Base-by-base conservation (phyloP, 2,797 vertebrate species). In the Phoebastria nigripes region DNA sequence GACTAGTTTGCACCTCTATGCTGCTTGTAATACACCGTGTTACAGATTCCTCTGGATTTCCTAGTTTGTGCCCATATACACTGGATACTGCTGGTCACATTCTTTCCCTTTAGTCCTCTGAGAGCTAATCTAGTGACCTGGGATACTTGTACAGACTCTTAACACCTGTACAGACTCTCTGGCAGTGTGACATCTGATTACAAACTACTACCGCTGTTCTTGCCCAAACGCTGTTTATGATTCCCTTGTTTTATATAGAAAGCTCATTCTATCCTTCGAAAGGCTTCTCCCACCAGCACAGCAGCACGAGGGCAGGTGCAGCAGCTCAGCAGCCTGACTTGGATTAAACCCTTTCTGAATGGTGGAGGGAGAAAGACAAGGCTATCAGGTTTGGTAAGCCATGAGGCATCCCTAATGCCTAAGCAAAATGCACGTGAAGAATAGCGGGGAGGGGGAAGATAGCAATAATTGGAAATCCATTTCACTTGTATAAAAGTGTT, bases 41-140 rank as follows among this genome's bases (percentile, higher is more conserved):
- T 96, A 93, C 70, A 59, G 94, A 97, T 97, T 97, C 97, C 94
- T 97, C 95, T 97, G 88, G 35, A 92, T 97, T 97, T 97, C 96
- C 92, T 88, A 58, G 89, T 89, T 94, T 90, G 76, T 87, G 87
- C 63, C 91, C 84, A 73, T 78, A 84, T 49, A 51, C 54, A 56
- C 65, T 56, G 76, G 91, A 87, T 77, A 80, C 76, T 89, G 19
- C 55, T 47, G 73, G 77, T 85, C 94, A 63, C 95, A 86, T 94
- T 94, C 95, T 96, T 94, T 78, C 76, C 52, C 82, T 87, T 95
- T 47, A 87, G 58, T 70, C 47, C 82, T 87, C 91, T 90, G 84
- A 72, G 63, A 72, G 63, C 95, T 96, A 93, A 96, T 93, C 94
- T 91, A 76, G 80, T 93, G 89, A 94, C 85, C 94, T 59, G 61